These are phyloP conservation scores for Lamprotornis superbus DNA, from an alignment of 2,113 vertebrate genomes.

Conservation along the genomic window DNA sequence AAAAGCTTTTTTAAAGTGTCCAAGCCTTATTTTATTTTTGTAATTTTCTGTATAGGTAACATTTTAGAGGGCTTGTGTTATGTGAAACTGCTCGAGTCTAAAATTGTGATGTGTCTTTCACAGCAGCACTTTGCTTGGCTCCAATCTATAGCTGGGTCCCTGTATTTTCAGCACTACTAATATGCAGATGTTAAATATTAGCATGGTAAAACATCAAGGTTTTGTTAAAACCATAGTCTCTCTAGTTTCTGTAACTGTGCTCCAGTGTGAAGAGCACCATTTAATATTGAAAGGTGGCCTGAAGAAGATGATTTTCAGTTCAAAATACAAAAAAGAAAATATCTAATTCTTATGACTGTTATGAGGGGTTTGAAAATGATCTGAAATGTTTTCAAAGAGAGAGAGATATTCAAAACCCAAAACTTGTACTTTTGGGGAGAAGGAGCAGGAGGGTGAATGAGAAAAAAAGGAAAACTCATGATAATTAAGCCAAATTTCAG, in stretches of 20 bases:
- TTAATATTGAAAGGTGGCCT: background rate
- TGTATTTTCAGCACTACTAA: background rate
- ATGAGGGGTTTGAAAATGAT: background rate
- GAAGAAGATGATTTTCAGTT: background rate
- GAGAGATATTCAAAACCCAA: constrained; percentile 10
- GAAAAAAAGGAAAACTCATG: constrained; percentile 21
- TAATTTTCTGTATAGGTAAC: background rate
- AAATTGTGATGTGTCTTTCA: background rate
- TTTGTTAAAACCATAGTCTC: background rate
- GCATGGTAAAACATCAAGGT: background rate
- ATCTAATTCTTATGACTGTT: background rate
- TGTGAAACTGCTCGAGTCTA: background rate
- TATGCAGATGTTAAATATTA: background rate
- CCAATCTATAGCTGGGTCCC: background rate
- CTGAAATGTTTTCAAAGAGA: constrained; percentile 24
- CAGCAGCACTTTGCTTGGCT: background rate
- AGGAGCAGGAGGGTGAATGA: constrained; percentile 47
- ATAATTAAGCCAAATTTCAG: constrained; percentile 63
- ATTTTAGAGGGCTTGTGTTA: background rate
- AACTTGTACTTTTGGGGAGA: constrained; percentile 39
- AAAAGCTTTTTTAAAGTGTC: background rate
- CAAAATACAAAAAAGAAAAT: background rate
- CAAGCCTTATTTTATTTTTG: background rate
- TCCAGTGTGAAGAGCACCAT: background rate
- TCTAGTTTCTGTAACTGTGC: background rate